Conservation (phyloP, 2,888 invertebrate genomes). For the Furcula furcula region DNA sequence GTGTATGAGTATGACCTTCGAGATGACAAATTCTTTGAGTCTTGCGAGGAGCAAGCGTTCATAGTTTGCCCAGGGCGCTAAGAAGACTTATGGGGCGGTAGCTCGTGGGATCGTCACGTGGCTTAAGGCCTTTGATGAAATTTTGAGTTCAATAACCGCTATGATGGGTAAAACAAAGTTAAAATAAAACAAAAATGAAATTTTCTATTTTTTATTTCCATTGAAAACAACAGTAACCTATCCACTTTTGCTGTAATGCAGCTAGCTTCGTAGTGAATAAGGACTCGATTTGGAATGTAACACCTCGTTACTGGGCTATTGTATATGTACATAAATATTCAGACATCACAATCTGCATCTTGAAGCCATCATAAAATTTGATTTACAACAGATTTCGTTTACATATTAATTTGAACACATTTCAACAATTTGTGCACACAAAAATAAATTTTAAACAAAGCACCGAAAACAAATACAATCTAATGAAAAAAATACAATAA, state of each 20-base stretch:
- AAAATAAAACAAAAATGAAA: constrained; percentile 43
- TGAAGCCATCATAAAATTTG: constrained; percentile 35
- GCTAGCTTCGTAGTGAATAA: constrained; percentile 46
- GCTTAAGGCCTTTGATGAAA: no score
- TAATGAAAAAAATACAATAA: constrained; percentile 41
- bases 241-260: constrained; percentile 55
- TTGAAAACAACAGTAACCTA: constrained; percentile 73
- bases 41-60: no score
- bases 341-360: constrained; percentile 31
- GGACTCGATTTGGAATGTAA: constrained; percentile 70
- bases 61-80: no score
- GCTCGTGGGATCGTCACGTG: no score
- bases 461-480: constrained; percentile 40
- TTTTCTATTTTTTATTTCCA: constrained; percentile 76
- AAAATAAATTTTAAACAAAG: constrained; percentile 35
- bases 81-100: no score
- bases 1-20: no score
- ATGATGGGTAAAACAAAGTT: not conserved
- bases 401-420: constrained; percentile 41
- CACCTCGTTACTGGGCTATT: constrained; percentile 56
- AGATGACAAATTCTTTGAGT: no score
- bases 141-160: not conserved
- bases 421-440: constrained; percentile 59
- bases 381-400: constrained; percentile 33
- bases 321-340: constrained; percentile 51